phyloP scores from a whole-genome alignment of 2,797 vertebrate species.

The Ceryle rudis region DNA sequence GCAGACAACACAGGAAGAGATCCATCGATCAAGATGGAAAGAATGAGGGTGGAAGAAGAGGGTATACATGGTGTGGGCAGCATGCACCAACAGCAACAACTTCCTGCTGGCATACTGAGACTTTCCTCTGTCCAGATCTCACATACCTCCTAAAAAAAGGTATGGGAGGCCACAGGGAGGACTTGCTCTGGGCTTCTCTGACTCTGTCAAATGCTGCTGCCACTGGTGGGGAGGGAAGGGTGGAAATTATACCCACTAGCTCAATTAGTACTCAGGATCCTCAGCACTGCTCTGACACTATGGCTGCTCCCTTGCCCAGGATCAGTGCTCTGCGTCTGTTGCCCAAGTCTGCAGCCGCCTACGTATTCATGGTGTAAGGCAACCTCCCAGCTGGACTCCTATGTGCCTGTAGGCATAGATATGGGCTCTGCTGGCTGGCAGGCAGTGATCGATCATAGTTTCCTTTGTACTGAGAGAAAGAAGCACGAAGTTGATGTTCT shows the following conservation, averaged over 20 bases:
- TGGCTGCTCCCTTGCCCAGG: background rate
- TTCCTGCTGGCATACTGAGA: background rate
- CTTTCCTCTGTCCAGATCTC: background rate
- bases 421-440: background rate
- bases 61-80: background rate
- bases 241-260: background rate
- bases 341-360: background rate
- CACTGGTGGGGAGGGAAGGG: background rate
- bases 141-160: background rate
- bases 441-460: background rate
- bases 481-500: background rate
- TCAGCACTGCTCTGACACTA: background rate
- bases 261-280: background rate
- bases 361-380: background rate
- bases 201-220: background rate
- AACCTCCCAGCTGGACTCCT: background rate
- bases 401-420: rapidly evolving
- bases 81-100: background rate
- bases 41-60: background rate
- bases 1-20: background rate
- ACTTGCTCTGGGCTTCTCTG: background rate
- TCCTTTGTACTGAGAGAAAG: background rate
- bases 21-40: background rate
- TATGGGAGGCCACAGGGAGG: background rate
- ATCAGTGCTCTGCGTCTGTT: background rate